Evolutionary conservation across 2,113 vertebrate species (phyloP).

Genomic region (Lycaon pictus): DNA sequence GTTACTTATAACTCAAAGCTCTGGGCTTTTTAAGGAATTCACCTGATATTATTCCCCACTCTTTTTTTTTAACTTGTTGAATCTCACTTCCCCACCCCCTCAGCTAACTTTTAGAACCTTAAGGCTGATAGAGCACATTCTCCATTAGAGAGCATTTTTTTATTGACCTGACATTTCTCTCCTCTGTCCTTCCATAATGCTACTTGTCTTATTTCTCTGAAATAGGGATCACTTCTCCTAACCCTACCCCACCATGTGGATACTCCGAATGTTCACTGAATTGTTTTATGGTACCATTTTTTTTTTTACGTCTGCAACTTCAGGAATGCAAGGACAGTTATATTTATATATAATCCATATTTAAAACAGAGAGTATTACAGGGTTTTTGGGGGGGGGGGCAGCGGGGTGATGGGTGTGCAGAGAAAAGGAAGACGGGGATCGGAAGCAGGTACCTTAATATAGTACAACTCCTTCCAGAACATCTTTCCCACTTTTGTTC

Average conservation of each 20-base stretch:
- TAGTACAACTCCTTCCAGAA: neutral
- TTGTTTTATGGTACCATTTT: neutral
- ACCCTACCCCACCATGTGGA: neutral
- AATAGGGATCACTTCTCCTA: neutral
- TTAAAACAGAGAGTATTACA: neutral
- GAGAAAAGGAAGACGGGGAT: neutral
- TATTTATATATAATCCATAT: neutral
- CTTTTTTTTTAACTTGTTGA: neutral
- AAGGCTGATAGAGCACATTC: neutral
- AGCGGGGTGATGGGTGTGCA: neutral
- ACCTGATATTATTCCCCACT: neutral
- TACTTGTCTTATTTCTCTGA: neutral
- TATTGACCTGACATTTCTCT: neutral
- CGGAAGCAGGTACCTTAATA: neutral
- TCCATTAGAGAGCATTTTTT: neutral
- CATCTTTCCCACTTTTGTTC: neutral
- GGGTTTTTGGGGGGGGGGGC: neutral
- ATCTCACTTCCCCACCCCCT: neutral
- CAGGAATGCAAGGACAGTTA: neutral
- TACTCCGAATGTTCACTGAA: neutral
- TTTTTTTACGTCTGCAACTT: neutral
- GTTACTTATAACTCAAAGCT: slow-evolving; percentile 34
- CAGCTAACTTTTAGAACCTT: neutral
- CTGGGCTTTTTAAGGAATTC: neutral
- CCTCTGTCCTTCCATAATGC: neutral